Evolutionary conservation across 2,797 vertebrate genomes (phyloP).

Genomic region (Crenichthys baileyi): DNA sequence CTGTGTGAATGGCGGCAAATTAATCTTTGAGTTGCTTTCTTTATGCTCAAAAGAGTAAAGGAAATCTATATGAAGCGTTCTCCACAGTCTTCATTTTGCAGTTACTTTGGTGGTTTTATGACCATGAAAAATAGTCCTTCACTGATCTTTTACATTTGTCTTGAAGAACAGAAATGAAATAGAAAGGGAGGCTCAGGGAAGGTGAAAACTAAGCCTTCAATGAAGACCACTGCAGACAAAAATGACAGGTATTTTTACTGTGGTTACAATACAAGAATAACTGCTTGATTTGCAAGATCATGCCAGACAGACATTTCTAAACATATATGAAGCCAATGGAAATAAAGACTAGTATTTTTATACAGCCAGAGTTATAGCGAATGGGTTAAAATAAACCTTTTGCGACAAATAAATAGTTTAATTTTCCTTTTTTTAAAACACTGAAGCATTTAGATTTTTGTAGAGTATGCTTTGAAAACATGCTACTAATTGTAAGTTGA

Average conservation of each 20-base stretch:
- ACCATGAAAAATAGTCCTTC: slow-evolving; percentile 7
- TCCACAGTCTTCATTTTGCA: slow-evolving; percentile 6
- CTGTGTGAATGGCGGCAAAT: slow-evolving; percentile 9
- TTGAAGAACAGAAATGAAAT: background rate
- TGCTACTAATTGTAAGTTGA: background rate
- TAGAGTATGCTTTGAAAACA: too few relatives aligned
- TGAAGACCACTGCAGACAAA: background rate
- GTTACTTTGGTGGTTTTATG: slow-evolving; percentile 10
- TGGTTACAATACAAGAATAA: background rate
- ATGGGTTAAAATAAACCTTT: too few relatives aligned
- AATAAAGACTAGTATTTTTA: background rate
- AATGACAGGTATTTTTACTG: background rate
- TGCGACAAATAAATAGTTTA: background rate
- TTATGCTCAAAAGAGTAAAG: slow-evolving; percentile 14
- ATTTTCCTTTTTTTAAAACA: background rate
- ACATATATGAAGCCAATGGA: background rate
- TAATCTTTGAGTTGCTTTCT: slow-evolving; percentile 19
- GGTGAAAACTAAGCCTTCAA: background rate
- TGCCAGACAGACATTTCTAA: background rate
- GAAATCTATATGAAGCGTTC: slow-evolving; percentile 18
- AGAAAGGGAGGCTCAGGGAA: background rate
- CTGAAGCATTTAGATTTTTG: background rate
- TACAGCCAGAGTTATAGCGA: background rate
- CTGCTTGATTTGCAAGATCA: background rate
- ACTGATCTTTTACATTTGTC: slow-evolving; percentile 26